A percentile compares a stretch with the other conserved stretches of the same genome.
Conservation (phyloP, 2,797 vertebrate species). For the Platyrinchus mystaceus region DNA sequence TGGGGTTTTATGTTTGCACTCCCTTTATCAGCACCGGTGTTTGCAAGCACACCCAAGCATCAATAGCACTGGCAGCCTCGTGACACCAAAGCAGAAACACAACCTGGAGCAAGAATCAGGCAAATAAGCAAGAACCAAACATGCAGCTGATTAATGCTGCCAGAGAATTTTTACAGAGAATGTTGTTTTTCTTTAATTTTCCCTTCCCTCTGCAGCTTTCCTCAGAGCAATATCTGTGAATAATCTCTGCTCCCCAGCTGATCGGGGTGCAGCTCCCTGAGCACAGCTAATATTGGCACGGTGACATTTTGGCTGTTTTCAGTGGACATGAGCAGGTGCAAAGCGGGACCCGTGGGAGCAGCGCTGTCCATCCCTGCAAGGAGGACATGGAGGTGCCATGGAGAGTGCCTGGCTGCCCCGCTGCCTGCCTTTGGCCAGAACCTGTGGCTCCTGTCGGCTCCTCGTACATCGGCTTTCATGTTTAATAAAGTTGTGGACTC, state of each 20-base stretch:
- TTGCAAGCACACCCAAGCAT: background rate
- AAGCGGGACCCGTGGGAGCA: background rate
- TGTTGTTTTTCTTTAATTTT: slow-evolving; percentile 20
- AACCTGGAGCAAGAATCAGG: background rate
- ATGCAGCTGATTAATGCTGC: background rate
- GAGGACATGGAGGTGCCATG: background rate
- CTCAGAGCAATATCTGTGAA: background rate
- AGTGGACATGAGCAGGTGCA: slow-evolving; percentile 21
- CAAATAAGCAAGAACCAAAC: background rate
- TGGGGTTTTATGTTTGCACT: background rate
- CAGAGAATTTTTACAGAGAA: background rate
- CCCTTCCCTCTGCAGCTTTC: background rate
- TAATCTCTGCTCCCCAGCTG: background rate
- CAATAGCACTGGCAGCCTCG: fast-evolving
- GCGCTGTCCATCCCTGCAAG: background rate
- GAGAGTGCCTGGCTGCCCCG: background rate
- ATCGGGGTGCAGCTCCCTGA: background rate
- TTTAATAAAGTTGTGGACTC: slow-evolving; percentile 69
- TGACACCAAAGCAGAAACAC: background rate
- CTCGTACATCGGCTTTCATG: background rate
- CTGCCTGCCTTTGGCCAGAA: background rate
- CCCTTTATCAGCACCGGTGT: background rate
- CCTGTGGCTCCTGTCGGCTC: background rate
- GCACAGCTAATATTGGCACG: background rate
- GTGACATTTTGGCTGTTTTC: slow-evolving; percentile 29